phyloP scores from a whole-genome alignment of 1,140 invertebrate species.

The Drosophila asahinai region DNA sequence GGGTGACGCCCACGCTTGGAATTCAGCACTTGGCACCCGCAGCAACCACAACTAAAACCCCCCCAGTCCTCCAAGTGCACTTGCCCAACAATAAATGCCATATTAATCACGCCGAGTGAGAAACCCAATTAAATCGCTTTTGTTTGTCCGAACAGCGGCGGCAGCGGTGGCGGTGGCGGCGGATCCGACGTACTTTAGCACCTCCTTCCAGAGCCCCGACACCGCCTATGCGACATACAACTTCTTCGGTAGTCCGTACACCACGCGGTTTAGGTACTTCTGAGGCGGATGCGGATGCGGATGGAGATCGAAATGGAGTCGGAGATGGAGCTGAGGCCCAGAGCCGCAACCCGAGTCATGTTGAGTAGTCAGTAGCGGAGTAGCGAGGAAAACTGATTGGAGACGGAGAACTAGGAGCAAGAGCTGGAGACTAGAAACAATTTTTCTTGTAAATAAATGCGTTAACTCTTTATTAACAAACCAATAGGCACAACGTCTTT shows the following conservation, averaged over 20 bases:
- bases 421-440: constrained; percentile 63
- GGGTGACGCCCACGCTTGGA: constrained; percentile 74
- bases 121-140: constrained; percentile 52
- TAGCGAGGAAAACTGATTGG: constrained; percentile 26
- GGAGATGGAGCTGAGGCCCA: constrained; percentile 17
- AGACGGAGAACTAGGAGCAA: constrained; percentile 44
- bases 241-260: constrained; percentile 71
- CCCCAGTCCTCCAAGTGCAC: constrained; percentile 52
- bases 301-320: not conserved
- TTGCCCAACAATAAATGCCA: constrained; percentile 60
- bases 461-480: constrained; percentile 66
- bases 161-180: constrained; percentile 59
- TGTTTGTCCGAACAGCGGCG: constrained; percentile 55
- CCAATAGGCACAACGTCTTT: constrained; percentile 41
- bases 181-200: constrained; percentile 67
- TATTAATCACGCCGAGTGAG: constrained; percentile 48
- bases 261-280: constrained; percentile 70
- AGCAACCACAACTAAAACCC: constrained; percentile 57
- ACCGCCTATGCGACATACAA: constrained; percentile 74
- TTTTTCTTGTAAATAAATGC: constrained; percentile 75
- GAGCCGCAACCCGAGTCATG: constrained; percentile 38
- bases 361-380: constrained; percentile 51
- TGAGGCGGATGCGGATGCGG: constrained; percentile 37
- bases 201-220: constrained; percentile 73
- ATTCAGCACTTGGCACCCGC: constrained; percentile 66